Conservation (phyloP, 2,113 vertebrate genomes). For the Dromaius novaehollandiae region DNA sequence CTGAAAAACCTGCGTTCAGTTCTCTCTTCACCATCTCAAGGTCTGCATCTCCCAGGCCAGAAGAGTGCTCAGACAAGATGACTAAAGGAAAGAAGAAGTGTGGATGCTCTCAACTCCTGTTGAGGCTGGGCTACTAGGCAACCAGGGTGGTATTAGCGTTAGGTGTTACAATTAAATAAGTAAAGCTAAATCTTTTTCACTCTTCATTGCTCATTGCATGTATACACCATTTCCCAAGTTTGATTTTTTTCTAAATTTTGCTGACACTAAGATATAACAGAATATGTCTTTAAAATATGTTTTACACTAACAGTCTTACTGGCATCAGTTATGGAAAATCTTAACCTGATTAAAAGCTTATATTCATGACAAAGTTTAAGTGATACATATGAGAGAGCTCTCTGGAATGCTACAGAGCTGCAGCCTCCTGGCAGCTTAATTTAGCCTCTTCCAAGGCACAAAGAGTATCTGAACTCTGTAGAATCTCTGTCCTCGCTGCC, state of each 20-base stretch:
- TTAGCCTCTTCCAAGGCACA: background rate
- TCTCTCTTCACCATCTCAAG: background rate
- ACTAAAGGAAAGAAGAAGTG: background rate
- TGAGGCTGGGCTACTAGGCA: background rate
- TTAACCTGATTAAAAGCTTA: background rate
- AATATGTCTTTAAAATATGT: background rate
- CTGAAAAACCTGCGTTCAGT: background rate
- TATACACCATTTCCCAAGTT: background rate
- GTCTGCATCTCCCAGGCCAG: fast-evolving
- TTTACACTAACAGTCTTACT: background rate
- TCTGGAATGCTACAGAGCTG: background rate
- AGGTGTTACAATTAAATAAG: background rate
- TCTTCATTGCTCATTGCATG: background rate
- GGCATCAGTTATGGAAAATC: background rate
- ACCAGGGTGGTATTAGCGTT: background rate
- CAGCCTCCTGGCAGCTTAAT: no score
- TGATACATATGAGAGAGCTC: background rate
- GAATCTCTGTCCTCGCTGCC: background rate
- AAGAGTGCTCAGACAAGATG: background rate
- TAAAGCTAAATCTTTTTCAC: background rate
- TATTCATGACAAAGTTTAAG: background rate
- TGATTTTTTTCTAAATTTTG: background rate
- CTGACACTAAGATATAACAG: background rate
- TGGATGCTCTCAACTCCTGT: background rate
- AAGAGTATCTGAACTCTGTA: no score